phyloP scores from a whole-genome alignment of 2,113 vertebrate genomes.

The Gambusia affinis region DNA sequence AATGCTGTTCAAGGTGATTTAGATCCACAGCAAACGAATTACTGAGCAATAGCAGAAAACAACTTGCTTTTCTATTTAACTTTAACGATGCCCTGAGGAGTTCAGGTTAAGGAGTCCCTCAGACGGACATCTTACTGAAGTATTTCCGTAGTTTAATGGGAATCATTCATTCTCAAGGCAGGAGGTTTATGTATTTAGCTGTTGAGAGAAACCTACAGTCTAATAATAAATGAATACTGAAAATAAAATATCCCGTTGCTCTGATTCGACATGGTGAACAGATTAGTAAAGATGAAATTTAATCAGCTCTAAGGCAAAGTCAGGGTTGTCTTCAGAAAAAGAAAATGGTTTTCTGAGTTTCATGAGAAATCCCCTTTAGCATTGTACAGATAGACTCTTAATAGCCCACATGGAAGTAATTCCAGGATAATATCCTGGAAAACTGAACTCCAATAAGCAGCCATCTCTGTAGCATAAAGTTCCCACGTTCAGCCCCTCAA shows the following conservation, averaged over 20 bases:
- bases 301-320: not conserved
- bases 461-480: not conserved
- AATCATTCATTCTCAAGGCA: conserved; percentile 36
- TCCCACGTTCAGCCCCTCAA: not conserved
- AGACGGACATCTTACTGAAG: conserved; percentile 20
- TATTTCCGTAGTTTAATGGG: conserved; percentile 55
- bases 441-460: not conserved
- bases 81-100: not conserved
- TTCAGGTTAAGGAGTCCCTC: conserved; percentile 12
- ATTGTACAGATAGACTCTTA: conserved; percentile 4
- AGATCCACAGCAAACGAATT: not conserved
- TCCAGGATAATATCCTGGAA: not conserved
- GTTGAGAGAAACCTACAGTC: conserved; percentile 34
- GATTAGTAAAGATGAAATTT: conserved; percentile 3
- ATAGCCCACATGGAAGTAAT: not conserved
- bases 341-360: conserved; percentile 2
- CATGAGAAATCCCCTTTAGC: conserved; percentile 1
- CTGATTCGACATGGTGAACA: too few species aligned
- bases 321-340: conserved; percentile 4
- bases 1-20: conserved; percentile 1
- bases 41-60: not conserved
- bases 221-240: conserved; percentile 2
- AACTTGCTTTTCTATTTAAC: conserved; percentile 11
- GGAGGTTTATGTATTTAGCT: conserved; percentile 67
- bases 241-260: not conserved